Base-by-base conservation (phyloP, 2,113 vertebrate genomes). In the human region DNA sequence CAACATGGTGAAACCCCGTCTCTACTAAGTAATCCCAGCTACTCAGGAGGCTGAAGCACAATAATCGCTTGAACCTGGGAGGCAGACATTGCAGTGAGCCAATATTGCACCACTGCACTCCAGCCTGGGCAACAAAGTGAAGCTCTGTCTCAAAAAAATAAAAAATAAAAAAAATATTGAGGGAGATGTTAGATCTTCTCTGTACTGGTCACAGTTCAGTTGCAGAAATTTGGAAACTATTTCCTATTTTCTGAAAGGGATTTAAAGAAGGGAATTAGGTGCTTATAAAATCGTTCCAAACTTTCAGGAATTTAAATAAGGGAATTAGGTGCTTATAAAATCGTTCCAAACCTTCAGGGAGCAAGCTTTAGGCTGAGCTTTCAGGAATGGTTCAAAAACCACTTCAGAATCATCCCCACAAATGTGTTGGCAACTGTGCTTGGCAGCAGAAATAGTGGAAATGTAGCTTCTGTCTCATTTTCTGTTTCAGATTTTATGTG, bases 381-480 rank as follows among this genome's bases (percentile, higher is more conserved):
- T 50, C 84, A 91, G 84, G 84, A 97, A 70, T 59, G 83, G 75
- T 61, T 96, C 94, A 79, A 73, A 75, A 81, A 95, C 16, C 40
- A 66, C 81, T 86, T 76, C 57, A 38, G 64, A 96, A 83, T 73
- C 73, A 75, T 91, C 66, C 23, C 48, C 80, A 9, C 59, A 57
- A 72, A 93, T 23, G 13, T 93, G 89, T 85, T 78, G 88, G n/a
- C 64, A 66, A 23, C 32, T 30, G 18, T 73, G 79, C 93, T 83
- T 85, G 93, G 94, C 88, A 80, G 61, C 25, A 38, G 70, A 70
- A 95, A 66, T 64, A 64, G 27, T 59, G 80, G 48, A 91, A 70
- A 85, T 13, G 0, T n/a, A 79, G 72, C 43, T 57, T 64, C 40
- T 96, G 76, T 38, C 81, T 97, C 94, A 83, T 91, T 97, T 96